Percentiles rank a stretch among this genome's conserved stretches.
Evolutionary conservation across 2,888 invertebrate genomes (phyloP).

Genomic region (Villa cingulata): DNA sequence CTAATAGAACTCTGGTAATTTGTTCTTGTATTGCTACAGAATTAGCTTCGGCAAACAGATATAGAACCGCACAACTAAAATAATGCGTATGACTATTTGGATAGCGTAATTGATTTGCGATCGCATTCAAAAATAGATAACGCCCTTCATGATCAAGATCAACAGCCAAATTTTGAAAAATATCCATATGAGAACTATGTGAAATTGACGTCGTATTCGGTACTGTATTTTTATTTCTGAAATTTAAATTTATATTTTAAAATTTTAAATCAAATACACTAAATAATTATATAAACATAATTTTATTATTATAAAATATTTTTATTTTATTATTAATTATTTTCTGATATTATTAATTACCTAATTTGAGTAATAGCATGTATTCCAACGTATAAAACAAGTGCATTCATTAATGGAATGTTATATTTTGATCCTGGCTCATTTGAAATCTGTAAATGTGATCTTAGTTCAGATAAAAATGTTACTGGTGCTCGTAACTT

Average conservation of each 20-base stretch:
- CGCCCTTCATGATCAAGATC: conserved; percentile 93
- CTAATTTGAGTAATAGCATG: conserved; percentile 83
- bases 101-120: conserved; percentile 96
- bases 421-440: conserved; percentile 90
- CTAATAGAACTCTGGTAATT: conserved; percentile 89
- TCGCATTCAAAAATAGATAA: conserved; percentile 94
- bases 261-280: too few relatives aligned
- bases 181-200: conserved; percentile 98
- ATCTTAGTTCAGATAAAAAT: conserved; percentile 82
- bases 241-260: too few relatives aligned
- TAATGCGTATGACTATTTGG: conserved; percentile 99
- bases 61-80: conserved; percentile 94
- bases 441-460: conserved; percentile 75
- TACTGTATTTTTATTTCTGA: conserved; percentile 71
- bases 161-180: conserved; percentile 97
- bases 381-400: conserved; percentile 94
- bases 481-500: conserved; percentile 90
- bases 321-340: not conserved
- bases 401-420: conserved; percentile 89
- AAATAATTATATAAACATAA: not conserved
- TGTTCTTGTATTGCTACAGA: conserved; percentile 97
- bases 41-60: conserved; percentile 94
- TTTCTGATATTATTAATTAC: conserved; percentile 18
- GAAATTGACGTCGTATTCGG: conserved; percentile 97
- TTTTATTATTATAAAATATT: not conserved